Base-by-base conservation (phyloP, 2,797 vertebrate genomes). In the Tolypeutes matacus region DNA sequence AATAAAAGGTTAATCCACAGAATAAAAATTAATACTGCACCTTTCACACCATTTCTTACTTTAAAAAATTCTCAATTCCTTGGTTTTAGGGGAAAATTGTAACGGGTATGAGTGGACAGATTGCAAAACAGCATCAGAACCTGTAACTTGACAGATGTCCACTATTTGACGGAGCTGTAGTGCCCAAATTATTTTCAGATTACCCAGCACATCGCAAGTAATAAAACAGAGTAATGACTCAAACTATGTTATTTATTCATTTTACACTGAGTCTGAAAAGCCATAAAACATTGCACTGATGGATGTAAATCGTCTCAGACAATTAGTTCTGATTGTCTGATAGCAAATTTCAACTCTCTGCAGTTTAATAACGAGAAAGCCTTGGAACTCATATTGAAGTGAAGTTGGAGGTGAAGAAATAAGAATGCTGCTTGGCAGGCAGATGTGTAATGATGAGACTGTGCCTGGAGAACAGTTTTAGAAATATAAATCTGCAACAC, bases 301-400 rank as follows among this genome's bases (percentile, higher is more conserved):
- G 96, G 96, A 96, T 98, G 96, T 95, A 98, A 97, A 98, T 98
- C 60, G 86, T 97, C 96, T 98, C 98, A 98, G 96, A 96, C 97
- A 97, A 98, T 98, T 98, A 98, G 95, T 90, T 97, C 67, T 31
- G 14, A 97, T 97, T 97, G 96, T 97, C 94, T 93, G 93, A 97
- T 94, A 98, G 96, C 95, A 98, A 98, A 98, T 97, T 96, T 97
- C 96, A 98, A 95, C 93, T 98, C 96, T 97, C 96, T 96, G 82
- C 96, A 98, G 96, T 97, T 98, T 98, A 98, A 97, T 98, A 97
- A 98, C 95, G 97, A 97, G 95, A 95, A 97, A 97, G 97, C 36
- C 72, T 97, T 95, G 90, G 93, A 96, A 93, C 96, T 95, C 51
- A 42, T 94, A 93, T 95, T 85, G 96, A 97, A 98, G 96, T 75